These are phyloP conservation scores for Pangasius macronema DNA, from an alignment of 2,797 vertebrate species.

Conservation along the genomic window DNA sequence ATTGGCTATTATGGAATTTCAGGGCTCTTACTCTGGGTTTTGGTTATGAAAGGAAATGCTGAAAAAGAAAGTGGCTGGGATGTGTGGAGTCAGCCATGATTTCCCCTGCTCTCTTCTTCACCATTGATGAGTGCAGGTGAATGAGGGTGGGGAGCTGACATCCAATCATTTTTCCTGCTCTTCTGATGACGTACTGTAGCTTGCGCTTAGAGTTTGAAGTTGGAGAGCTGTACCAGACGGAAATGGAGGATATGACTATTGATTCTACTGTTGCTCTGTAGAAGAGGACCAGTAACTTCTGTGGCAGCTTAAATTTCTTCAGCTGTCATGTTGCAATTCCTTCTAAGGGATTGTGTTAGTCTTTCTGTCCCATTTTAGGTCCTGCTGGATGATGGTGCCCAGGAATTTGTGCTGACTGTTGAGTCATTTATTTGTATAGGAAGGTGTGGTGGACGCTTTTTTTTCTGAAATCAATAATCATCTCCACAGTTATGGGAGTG, in stretches of 20 bases:
- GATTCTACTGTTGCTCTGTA: background rate
- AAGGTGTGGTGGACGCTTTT: background rate
- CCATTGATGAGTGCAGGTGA: background rate
- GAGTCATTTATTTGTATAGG: background rate
- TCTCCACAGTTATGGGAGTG: background rate
- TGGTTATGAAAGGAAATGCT: background rate
- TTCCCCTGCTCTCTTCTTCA: background rate
- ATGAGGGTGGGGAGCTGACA: background rate
- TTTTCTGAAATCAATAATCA: slow-evolving; percentile 5
- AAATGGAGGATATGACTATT: background rate
- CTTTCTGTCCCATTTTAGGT: background rate
- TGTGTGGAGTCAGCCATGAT: background rate
- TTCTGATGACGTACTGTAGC: background rate
- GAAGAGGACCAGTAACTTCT: background rate
- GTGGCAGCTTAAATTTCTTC: background rate
- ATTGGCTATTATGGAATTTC: background rate
- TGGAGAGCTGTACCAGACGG: background rate
- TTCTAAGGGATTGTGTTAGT: background rate
- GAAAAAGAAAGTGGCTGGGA: background rate
- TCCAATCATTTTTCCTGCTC: background rate
- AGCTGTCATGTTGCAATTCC: background rate
- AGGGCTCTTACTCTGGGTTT: background rate
- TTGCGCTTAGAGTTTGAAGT: background rate
- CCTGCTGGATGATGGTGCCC: background rate
- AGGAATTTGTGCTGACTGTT: slow-evolving; percentile 1